phyloP scores from a whole-genome alignment of 2,888 invertebrate species.

The Unio delphinus region DNA sequence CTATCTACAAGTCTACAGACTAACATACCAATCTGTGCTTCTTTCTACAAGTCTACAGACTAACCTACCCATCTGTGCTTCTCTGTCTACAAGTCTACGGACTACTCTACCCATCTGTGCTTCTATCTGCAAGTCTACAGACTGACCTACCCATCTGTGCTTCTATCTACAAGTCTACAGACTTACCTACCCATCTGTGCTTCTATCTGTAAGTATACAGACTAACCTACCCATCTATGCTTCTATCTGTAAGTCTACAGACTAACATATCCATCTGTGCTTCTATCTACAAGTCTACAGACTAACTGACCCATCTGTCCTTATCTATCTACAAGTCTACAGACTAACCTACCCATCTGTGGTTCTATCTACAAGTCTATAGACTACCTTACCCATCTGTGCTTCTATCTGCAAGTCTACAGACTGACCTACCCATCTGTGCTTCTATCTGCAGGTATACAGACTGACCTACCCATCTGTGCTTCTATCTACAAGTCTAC shows the following conservation, averaged over 20 bases:
- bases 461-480: slow-evolving; percentile 3
- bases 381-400: neutral
- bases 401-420: neutral
- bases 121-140: neutral
- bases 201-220: neutral
- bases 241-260: neutral
- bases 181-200: neutral
- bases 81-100: neutral
- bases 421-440: neutral
- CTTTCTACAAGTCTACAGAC: neutral
- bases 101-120: neutral
- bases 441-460: neutral
- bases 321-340: slow-evolving; percentile 1
- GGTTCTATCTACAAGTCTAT: neutral
- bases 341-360: slow-evolving; percentile 2
- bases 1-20: neutral
- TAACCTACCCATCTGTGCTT: neutral
- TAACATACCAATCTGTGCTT: neutral
- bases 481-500: slow-evolving; percentile 2
- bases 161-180: neutral
- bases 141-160: neutral
- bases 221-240: slow-evolving; percentile 4
- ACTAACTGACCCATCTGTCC: slow-evolving; percentile 2
- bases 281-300: neutral
- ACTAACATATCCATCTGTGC: neutral